Evolutionary conservation across 2,888 invertebrate genomes (phyloP), one percentile per base, ranked within the genome.

Genomic region (Nymphalis c-album): DNA sequence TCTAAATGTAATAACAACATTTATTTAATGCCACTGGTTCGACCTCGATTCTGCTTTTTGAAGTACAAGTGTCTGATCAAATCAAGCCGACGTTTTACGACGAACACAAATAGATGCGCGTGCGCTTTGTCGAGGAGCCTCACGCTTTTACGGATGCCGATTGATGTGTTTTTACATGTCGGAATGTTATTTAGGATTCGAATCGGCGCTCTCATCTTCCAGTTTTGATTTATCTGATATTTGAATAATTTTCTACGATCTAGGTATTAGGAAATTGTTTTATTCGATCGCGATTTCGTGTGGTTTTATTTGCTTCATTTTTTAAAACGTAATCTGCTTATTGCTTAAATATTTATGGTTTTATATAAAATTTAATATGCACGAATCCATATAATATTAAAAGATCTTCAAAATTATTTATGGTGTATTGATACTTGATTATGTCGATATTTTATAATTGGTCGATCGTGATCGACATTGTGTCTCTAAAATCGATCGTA

Each of bases 1-100:
- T 18, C 40, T 63, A 63, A 63, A 60, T 53, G 69, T 71, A 67
- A 66, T 70, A 67, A 64, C 60, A 50, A 26, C 18, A 64, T 63
- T 51, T 63, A 65, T 68, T 69, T 63, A 67, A 68, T 69, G 58
- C 66, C 64, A 66, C 59, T 53, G 50, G 66, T 58, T 69, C 70
- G 78, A 73, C 78, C 78, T 76, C 76, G 74, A 73, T 78, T 69
- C 73, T 64, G 74, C 74, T 75, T 75, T 75, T 76, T 73, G 73
- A 74, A 74, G 68, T 74, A 77, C 77, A 76, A 78, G 79, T 78
- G 78, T 74, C 73, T 70, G 74, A 76, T 78, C 78, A 75, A 75
- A 78, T 78, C 77, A 75, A 76, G 73, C 76, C 70, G 74, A 72
- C 73, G 76, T 76, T 81, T 80, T 82, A 82, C 78, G 81, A 80